Evolutionary conservation across 2,888 invertebrate genomes (phyloP).

Genomic region (Terebella lapidaria): DNA sequence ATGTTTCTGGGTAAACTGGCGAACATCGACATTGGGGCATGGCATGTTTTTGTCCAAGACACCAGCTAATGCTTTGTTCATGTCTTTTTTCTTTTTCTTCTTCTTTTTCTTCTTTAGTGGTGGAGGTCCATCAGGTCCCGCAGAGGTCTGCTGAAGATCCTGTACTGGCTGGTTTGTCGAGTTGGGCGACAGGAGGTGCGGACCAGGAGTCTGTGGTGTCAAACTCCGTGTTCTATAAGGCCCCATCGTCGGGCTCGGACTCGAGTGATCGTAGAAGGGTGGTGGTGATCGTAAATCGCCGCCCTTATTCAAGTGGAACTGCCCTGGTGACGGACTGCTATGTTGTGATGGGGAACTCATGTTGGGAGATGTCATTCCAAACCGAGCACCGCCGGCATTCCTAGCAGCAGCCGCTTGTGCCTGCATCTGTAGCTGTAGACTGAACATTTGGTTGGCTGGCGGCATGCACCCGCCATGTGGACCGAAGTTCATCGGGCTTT

Average conservation of each 20-base stretch:
- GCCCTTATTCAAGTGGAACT: background rate
- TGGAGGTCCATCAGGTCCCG: background rate
- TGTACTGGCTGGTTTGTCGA: background rate
- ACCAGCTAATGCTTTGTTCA: background rate
- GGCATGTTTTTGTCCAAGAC: background rate
- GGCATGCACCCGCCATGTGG: background rate
- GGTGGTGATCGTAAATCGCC: background rate
- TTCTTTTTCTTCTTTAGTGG: background rate
- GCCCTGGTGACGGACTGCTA: background rate
- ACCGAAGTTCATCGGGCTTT: background rate
- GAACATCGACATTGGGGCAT: background rate
- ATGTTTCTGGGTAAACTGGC: background rate
- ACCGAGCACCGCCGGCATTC: background rate
- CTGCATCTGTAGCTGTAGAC: slow-evolving; percentile 2
- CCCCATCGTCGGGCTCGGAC: background rate
- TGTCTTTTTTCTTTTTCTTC: background rate
- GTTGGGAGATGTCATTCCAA: background rate
- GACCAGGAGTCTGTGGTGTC: background rate
- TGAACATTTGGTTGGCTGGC: background rate
- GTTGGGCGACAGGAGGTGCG: background rate
- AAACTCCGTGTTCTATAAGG: background rate
- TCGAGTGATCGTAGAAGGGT: background rate
- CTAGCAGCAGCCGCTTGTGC: background rate
- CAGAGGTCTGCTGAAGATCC: background rate
- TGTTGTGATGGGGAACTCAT: background rate